phyloP scores from a whole-genome alignment of 2,113 vertebrate species.

The Nestor notabilis region DNA sequence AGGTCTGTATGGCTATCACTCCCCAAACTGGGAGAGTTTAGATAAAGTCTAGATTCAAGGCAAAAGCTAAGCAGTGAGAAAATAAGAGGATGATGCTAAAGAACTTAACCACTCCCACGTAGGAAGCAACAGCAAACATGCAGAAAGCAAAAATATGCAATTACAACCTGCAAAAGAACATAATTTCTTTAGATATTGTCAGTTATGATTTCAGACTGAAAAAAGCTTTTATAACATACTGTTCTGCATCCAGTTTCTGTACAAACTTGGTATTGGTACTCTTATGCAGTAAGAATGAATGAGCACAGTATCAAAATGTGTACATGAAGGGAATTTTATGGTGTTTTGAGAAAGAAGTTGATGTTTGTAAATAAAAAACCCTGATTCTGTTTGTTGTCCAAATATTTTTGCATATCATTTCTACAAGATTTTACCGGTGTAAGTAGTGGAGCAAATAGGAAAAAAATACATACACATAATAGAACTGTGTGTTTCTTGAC shows the following conservation, averaged over 20 bases:
- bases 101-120: background rate
- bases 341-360: background rate
- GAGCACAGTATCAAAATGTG: background rate
- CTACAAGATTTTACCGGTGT: background rate
- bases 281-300: background rate
- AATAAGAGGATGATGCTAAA: background rate
- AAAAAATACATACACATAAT: background rate
- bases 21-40: background rate
- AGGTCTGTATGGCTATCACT: background rate
- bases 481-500: background rate
- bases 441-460: background rate
- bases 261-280: background rate
- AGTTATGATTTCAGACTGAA: background rate
- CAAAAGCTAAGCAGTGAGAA: background rate
- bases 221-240: background rate
- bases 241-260: background rate
- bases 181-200: background rate
- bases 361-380: background rate
- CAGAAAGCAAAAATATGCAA: accelerated
- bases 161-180: background rate
- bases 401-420: background rate
- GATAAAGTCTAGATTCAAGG: background rate
- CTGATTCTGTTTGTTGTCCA: background rate
- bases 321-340: background rate
- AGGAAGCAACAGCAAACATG: background rate